These are phyloP conservation scores for Pseudomyrmex dendroicus DNA, from an alignment of 1,140 invertebrate species.

Conservation along the genomic window DNA sequence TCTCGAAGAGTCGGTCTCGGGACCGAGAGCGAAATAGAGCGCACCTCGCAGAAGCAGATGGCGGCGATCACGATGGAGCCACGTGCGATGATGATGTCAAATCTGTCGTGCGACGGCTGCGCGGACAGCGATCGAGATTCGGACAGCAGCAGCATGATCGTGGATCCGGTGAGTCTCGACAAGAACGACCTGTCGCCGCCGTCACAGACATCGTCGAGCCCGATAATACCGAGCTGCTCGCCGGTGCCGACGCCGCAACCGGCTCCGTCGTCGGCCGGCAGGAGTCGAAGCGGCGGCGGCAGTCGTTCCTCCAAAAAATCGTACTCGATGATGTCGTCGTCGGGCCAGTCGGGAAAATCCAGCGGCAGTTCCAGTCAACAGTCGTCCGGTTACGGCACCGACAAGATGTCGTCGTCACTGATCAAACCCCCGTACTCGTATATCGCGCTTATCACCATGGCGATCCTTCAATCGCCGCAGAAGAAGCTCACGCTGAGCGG, in stretches of 20 bases:
- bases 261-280: conserved; percentile 36
- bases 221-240: conserved; percentile 72
- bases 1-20: neutral
- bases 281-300: conserved; percentile 62
- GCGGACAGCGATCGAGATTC: conserved; percentile 83
- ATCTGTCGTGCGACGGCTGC: conserved; percentile 82
- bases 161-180: conserved; percentile 83
- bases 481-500: conserved; percentile 98
- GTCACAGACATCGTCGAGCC: conserved; percentile 76
- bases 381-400: conserved; percentile 67
- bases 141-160: conserved; percentile 83
- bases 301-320: conserved; percentile 75
- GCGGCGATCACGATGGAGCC: conserved; percentile 71
- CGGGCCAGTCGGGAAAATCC: conserved; percentile 65
- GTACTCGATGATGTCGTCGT: conserved; percentile 78
- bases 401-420: conserved; percentile 84
- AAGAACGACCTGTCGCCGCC: conserved; percentile 79
- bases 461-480: conserved; percentile 98
- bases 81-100: conserved; percentile 77
- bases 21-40: conserved; percentile 15
- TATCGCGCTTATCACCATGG: conserved; percentile 99
- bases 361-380: conserved; percentile 40
- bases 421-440: conserved; percentile 99
- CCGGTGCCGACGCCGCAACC: conserved; percentile 51
- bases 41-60: neutral